Evolutionary conservation across 2,888 invertebrate genomes (phyloP).

Genomic region (Epirrhoe tristata): DNA sequence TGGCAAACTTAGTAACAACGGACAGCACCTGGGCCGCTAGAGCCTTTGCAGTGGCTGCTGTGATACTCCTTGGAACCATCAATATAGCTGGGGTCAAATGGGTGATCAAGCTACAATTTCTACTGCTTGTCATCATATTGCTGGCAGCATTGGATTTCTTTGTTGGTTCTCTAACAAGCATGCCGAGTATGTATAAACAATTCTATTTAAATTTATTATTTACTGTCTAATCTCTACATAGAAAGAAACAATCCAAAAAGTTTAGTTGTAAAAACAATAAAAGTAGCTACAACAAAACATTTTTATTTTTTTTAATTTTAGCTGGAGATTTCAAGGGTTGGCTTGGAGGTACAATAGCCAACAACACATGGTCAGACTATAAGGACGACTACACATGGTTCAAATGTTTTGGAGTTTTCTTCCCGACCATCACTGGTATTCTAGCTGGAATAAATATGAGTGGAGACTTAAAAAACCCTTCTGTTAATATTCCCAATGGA

Average conservation of each 20-base stretch:
- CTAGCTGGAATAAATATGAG: conserved; percentile 99
- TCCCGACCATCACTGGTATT: conserved; percentile 98
- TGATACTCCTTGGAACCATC: conserved; percentile 93
- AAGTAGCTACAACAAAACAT: too few relatives aligned
- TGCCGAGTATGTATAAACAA: conserved; percentile 85
- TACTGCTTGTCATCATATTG: conserved; percentile 93
- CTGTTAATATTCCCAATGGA: conserved; percentile 96
- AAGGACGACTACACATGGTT: conserved; percentile 95
- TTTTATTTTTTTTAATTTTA: conserved; percentile 26
- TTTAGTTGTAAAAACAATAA: too few relatives aligned
- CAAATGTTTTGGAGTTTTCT: conserved; percentile 98
- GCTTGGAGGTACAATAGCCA: conserved; percentile 90
- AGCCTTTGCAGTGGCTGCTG: conserved; percentile 94
- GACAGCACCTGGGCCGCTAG: conserved; percentile 93
- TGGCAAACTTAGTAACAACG: conserved; percentile 92
- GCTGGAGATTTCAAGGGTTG: conserved; percentile 93
- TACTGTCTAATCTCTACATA: neutral
- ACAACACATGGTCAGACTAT: conserved; percentile 93
- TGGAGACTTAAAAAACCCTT: conserved; percentile 96
- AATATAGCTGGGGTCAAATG: conserved; percentile 99
- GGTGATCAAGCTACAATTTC: conserved; percentile 98
- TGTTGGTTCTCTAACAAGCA: conserved; percentile 94
- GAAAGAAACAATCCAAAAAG: neutral
- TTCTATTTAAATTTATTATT: neutral
- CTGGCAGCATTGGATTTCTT: conserved; percentile 97